Percentiles rank a stretch among this genome's conserved stretches.
Conservation (phyloP, 2,888 invertebrate species). For the Strigamia crassipes region DNA sequence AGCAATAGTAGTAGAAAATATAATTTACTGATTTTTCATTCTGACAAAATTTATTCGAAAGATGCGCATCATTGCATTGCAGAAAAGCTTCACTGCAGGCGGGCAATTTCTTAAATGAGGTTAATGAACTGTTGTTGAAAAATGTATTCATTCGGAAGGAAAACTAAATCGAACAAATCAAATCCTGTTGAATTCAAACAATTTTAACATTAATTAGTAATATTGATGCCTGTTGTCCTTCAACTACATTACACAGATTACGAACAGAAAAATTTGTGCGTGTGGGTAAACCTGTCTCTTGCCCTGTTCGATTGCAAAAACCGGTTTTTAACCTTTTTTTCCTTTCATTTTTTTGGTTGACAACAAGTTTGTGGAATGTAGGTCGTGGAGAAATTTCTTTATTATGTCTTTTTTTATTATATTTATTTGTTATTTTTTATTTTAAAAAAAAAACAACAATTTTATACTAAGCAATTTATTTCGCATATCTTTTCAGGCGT, state of each 20-base stretch:
- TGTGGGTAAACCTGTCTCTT: slow-evolving; percentile 28
- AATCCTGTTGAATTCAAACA: too few relatives aligned
- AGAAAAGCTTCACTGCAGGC: slow-evolving; percentile 33
- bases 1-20: too few relatives aligned
- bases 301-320: slow-evolving; percentile 19
- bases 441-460: background rate
- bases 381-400: slow-evolving; percentile 17
- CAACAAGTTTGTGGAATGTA: slow-evolving; percentile 29
- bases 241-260: background rate
- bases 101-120: slow-evolving; percentile 13
- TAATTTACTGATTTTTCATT: too few relatives aligned
- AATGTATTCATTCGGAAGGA: background rate
- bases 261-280: background rate
- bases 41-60: background rate
- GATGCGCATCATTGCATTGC: slow-evolving; percentile 29
- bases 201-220: too few relatives aligned
- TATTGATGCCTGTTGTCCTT: slow-evolving; percentile 8
- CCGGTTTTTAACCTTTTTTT: background rate
- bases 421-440: background rate
- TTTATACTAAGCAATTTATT: background rate
- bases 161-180: too few relatives aligned
- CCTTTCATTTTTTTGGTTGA: background rate
- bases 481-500: background rate
- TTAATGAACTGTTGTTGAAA: background rate
- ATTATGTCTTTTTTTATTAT: slow-evolving; percentile 4